Base-by-base conservation (phyloP, 2,113 vertebrate species). In the Cisticola juncidis region DNA sequence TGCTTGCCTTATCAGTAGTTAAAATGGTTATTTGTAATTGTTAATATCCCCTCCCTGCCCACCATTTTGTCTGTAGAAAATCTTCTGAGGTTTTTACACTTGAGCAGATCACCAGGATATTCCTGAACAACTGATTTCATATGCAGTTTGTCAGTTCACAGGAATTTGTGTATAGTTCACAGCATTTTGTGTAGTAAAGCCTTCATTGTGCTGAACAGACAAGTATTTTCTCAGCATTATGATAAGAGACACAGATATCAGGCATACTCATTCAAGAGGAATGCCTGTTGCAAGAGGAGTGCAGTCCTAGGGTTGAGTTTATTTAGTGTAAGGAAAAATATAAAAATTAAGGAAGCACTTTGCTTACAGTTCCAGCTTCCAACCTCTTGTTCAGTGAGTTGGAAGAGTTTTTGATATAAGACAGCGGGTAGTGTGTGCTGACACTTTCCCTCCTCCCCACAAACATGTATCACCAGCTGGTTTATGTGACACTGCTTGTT, bases 401-500 rank as follows among this genome's bases (percentile, higher is more conserved):
- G 97, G 96, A 98, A 96, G 84, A 72, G 81, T 71, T 94, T 97
- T 92, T 98, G 97, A 97, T 92, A 54, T 9, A 88, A 98, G 88
- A 97, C 96, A 97, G 88, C 47, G 26, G 89, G 53, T 85, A 94
- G 86, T 81, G 35, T 60, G 17, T 95, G 50, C 82, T 91, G 85
- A 81, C 77, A 58, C 69, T 72, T 95, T 80, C 58, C 80, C 89
- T 94, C 77, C 72, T 97, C 64, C 87, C 95, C 85, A 62, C 50
- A 95, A 95, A 84, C 77, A 86, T 38, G 36, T 66, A 84, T 92
- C 88, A 79, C 90, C 95, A 98, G 96, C 96, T 97, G 95, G 91
- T 93, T 95, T 79, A 23, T 83, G 79, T 95, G 95, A 62, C 87
- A 53, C 53, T 80, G 57, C 66, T 83, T 86, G 74, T 93, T 97